phyloP scores from a whole-genome alignment of 2,113 vertebrate species.

The Barbus barbus region DNA sequence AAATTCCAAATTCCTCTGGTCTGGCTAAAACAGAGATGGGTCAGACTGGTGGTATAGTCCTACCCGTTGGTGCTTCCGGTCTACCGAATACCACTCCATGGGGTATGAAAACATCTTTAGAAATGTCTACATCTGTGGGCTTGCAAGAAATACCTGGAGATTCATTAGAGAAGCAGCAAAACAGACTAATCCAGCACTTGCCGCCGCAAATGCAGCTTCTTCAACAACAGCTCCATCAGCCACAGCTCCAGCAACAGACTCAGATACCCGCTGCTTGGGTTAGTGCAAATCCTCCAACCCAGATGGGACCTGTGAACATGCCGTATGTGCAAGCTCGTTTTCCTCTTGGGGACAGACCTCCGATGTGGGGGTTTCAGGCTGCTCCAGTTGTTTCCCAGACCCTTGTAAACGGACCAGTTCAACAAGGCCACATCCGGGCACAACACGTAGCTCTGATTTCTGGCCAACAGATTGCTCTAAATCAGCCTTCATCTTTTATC shows the following conservation, averaged over 20 bases:
- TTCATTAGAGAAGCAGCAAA: constrained; percentile 65
- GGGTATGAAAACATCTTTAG: constrained; percentile 63
- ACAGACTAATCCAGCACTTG: constrained; percentile 58
- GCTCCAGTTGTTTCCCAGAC: constrained; percentile 65
- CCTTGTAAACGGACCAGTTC: constrained; percentile 67
- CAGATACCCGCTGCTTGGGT: constrained; percentile 64
- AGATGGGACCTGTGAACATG: constrained; percentile 69
- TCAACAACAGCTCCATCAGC: constrained; percentile 22
- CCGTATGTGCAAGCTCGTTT: constrained; percentile 67
- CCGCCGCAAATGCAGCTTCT: constrained; percentile 52
- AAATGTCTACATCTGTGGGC: constrained; percentile 63
- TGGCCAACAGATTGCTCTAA: constrained; percentile 70
- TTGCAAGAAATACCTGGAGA: constrained; percentile 63
- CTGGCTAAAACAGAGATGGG: constrained; percentile 60
- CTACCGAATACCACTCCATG: constrained; percentile 62
- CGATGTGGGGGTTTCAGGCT: constrained; percentile 74
- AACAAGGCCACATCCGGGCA: constrained; percentile 64
- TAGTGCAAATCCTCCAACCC: constrained; percentile 55
- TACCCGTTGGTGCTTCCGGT: constrained; percentile 58
- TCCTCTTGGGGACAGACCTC: constrained; percentile 61
- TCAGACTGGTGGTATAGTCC: constrained; percentile 63
- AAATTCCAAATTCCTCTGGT: constrained; percentile 57
- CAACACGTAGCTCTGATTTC: constrained; percentile 69
- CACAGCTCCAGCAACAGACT: constrained; percentile 36
- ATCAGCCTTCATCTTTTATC: constrained; percentile 72